Evolutionary conservation across 2,113 vertebrate genomes (phyloP).

Genomic region (Podiceps cristatus): DNA sequence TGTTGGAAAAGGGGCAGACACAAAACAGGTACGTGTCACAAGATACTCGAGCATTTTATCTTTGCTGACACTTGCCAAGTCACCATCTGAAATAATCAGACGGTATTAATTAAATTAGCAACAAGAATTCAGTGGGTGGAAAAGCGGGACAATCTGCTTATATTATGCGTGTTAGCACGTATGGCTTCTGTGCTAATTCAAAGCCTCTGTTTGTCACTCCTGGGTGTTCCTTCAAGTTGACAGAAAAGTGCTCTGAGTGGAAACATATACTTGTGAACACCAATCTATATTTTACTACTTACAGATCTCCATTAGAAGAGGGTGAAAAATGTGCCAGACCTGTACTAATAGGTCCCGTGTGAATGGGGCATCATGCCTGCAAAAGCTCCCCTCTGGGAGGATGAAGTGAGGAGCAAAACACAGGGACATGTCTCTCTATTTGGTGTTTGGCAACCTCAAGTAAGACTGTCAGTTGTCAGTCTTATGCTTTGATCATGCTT

Average conservation of each 20-base stretch:
- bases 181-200: background rate
- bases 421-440: background rate
- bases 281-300: background rate
- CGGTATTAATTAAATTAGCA: conserved; percentile 5
- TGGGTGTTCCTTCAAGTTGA: background rate
- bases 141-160: conserved; percentile 14
- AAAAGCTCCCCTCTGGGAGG: background rate
- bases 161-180: background rate
- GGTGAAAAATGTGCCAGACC: background rate
- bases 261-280: background rate
- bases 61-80: background rate
- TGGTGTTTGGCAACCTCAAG: background rate
- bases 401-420: background rate
- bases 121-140: conserved; percentile 47
- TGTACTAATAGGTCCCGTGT: background rate
- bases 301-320: background rate
- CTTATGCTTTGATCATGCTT: background rate
- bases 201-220: background rate
- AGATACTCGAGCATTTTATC: background rate
- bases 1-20: background rate
- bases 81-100: conserved; percentile 24
- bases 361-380: background rate
- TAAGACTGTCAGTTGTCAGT: background rate
- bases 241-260: background rate
- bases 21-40: background rate